phyloP scores from a whole-genome alignment of 2,113 vertebrate genomes.

The Copsychus sechellarum region DNA sequence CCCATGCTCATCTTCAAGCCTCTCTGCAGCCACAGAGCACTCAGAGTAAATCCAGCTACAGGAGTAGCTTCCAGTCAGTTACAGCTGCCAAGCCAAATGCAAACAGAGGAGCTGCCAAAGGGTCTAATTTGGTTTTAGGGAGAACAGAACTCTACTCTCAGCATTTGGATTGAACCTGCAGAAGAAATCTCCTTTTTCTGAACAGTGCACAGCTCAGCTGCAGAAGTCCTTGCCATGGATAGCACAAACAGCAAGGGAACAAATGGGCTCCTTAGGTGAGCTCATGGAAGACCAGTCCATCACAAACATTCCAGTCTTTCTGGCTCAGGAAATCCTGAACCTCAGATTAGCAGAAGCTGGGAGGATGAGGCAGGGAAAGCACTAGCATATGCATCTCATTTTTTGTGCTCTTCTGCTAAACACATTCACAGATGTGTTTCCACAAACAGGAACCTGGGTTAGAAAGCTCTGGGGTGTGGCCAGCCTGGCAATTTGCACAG shows the following conservation, averaged over 20 bases:
- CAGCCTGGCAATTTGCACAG: not conserved
- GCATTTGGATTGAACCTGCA: not conserved
- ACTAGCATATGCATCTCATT: not conserved
- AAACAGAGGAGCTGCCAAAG: not conserved
- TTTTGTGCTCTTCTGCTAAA: not conserved
- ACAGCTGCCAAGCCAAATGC: not conserved
- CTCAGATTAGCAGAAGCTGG: not conserved
- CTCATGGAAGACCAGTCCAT: not conserved
- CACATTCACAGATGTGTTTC: not conserved
- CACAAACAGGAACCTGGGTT: not conserved
- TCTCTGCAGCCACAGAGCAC: not conserved
- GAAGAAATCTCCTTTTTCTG: not conserved
- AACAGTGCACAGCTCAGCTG: not conserved
- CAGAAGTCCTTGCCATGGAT: not conserved
- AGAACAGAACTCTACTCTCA: constrained; percentile 3
- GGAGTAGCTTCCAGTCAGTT: not conserved
- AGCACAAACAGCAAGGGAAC: not conserved
- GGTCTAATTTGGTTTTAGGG: not conserved
- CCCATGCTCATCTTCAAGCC: not conserved
- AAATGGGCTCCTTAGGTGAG: not conserved
- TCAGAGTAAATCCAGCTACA: not conserved
- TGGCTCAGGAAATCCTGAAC: not conserved
- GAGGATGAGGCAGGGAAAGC: not conserved
- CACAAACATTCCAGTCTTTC: constrained; percentile 26
- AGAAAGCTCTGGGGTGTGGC: not conserved